Evolutionary conservation across 35 echinoderm and acorn worm species (phyloP), one percentile per base, ranked within the genome.

Genomic region (Ophioderma brevispina): DNA sequence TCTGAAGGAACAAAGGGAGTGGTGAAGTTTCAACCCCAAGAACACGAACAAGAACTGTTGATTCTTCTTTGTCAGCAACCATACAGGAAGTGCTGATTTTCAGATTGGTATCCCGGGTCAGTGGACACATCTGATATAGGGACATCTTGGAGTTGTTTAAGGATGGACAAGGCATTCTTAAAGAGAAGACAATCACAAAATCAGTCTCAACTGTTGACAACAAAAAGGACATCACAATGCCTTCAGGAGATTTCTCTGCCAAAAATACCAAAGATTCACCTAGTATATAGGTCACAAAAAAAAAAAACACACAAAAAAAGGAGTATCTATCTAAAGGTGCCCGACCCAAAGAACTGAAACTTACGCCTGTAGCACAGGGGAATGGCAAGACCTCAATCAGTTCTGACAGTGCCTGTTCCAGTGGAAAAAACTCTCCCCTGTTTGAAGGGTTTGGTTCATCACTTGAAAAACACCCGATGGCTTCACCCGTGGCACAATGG

Each of bases 391-490:
- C 37, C 18, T 84, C 82, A 36, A 39, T 80, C 52, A 92, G 84
- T 49, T 85, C 83, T 32, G 78, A 81, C 49, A 96, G 90, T 93
- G 92, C 92, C 92, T 93, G 88, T 78, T 93, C 92, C 10, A 88
- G 86, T 75, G 86, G 77, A 46, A n/a, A n/a, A n/a, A 87, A 87
- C 43, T 92, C 91, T 31, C 91, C 91, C 15, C 17, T 85, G 17
- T 85, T 85, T 35, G 83, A 85, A 37, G 59, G 59, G 6, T 70
- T 70, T 70, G 59, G 59, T 75, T 36, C 52, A 63, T 36, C 28
- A 6, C 2, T 1, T 85, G 63, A 52, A 85, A 64, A 32, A 4
- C 33, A 19, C 15, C 37, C 13, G 42, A 33, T 25, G 35, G 52
- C 78, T 1, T 81, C 87, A 6, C 79, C 78, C 13, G 78, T 89